A percentile compares a stretch with the other conserved stretches of the same genome.
phyloP scores from a whole-genome alignment of 2,113 vertebrate genomes.

The Excalfactoria chinensis region DNA sequence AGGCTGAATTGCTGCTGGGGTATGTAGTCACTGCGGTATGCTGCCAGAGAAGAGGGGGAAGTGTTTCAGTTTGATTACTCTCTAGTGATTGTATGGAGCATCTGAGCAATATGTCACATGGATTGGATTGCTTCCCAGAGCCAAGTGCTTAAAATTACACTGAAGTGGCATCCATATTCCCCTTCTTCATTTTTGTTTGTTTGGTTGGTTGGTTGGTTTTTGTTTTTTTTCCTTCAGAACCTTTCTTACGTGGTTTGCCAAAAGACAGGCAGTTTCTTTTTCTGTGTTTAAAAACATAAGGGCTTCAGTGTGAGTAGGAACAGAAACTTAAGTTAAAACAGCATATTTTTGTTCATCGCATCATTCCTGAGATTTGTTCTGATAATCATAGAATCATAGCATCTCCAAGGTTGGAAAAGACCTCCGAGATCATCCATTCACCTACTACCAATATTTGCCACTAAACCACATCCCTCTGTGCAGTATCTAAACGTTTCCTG shows the following conservation, averaged over 20 bases:
- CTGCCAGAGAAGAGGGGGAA: background rate
- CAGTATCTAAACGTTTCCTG: too few species aligned
- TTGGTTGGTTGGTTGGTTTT: too few species aligned
- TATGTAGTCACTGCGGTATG: background rate
- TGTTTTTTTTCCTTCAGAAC: background rate
- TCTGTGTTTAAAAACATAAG: background rate
- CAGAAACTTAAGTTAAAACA: background rate
- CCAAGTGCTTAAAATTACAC: background rate
- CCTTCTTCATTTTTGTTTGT: background rate
- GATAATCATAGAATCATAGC: too few species aligned
- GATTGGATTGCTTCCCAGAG: conserved; percentile 10
- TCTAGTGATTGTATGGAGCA: background rate
- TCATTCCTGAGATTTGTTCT: background rate
- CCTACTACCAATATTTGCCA: too few species aligned
- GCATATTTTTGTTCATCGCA: background rate
- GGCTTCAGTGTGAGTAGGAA: background rate
- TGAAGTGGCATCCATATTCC: conserved; percentile 16
- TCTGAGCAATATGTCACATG: background rate
- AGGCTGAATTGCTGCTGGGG: background rate
- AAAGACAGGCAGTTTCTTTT: conserved; percentile 2
- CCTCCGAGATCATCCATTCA: too few species aligned
- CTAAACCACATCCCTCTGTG: too few species aligned
- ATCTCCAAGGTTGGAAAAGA: too few species aligned
- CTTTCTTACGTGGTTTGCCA: conserved; percentile 10
- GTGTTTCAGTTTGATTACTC: background rate